These are phyloP conservation scores for Parelbella ahira DNA, from an alignment of 2,888 invertebrate genomes.

Conservation along the genomic window DNA sequence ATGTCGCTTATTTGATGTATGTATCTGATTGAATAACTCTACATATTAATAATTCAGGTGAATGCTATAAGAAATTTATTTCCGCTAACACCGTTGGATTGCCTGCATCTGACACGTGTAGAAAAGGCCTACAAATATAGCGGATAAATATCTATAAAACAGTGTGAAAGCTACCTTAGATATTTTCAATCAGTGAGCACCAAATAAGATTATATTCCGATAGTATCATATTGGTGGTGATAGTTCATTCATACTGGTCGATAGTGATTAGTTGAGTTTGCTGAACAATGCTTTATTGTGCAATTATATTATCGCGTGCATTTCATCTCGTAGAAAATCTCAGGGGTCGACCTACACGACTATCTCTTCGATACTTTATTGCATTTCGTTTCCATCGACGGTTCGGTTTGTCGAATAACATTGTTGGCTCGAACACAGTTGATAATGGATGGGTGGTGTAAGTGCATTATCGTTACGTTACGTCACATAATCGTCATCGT, in stretches of 20 bases:
- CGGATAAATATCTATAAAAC: too few relatives aligned
- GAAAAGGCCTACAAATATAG: too few relatives aligned
- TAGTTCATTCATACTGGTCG: constrained; percentile 58
- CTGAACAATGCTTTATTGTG: constrained; percentile 69
- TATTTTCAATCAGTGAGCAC: constrained; percentile 47
- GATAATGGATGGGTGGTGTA: constrained; percentile 1
- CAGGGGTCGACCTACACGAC: constrained; percentile 41
- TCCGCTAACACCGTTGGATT: not conserved
- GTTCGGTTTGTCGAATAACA: too few relatives aligned
- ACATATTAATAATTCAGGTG: not conserved
- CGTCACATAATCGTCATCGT: constrained; percentile 44
- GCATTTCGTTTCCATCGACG: too few relatives aligned
- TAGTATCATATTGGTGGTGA: constrained; percentile 53
- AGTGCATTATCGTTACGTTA: constrained; percentile 14
- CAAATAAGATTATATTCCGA: constrained; percentile 41
- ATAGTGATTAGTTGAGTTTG: constrained; percentile 46
- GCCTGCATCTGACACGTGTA: too few relatives aligned
- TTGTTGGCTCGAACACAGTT: too few relatives aligned
- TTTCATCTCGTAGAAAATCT: constrained; percentile 59
- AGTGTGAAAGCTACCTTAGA: constrained; percentile 36
- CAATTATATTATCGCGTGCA: constrained; percentile 68
- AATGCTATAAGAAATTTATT: not conserved
- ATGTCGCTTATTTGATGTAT: not conserved
- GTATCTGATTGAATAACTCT: too few relatives aligned
- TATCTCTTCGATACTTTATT: too few relatives aligned